phyloP scores from a whole-genome alignment of 53 echinoderm and acorn worm species.

The Glandiceps talaboti region DNA sequence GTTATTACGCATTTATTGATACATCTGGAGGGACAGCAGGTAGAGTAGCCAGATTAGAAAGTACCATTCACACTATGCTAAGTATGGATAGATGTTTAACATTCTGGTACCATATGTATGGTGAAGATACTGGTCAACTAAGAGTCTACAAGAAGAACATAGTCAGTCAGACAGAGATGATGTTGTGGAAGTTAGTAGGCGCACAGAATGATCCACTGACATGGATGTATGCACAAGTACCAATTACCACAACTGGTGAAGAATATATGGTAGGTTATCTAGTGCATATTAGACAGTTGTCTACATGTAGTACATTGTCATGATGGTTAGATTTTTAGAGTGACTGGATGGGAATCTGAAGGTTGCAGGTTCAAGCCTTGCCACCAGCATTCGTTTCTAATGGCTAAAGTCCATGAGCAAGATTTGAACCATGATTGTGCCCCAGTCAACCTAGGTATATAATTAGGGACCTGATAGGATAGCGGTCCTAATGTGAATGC shows the following conservation, averaged over 20 bases:
- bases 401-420: too few relatives aligned
- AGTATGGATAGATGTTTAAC: background rate
- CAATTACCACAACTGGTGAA: background rate
- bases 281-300: too few relatives aligned
- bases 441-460: too few relatives aligned
- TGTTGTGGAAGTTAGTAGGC: slow-evolving; percentile 11
- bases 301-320: too few relatives aligned
- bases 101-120: slow-evolving; percentile 72
- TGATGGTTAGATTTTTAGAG: too few relatives aligned
- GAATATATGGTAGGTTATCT: background rate
- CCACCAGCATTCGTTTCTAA: too few relatives aligned
- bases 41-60: background rate
- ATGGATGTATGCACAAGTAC: slow-evolving; percentile 22
- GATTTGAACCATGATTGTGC: too few relatives aligned
- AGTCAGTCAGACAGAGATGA: background rate
- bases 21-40: background rate
- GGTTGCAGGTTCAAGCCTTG: too few relatives aligned
- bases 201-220: slow-evolving; percentile 14
- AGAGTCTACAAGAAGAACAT: slow-evolving; percentile 24
- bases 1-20: background rate
- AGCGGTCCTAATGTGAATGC: too few relatives aligned
- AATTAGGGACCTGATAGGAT: too few relatives aligned
- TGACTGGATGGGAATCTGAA: too few relatives aligned
- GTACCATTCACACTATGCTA: background rate
- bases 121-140: slow-evolving; percentile 26